phyloP scores from a whole-genome alignment of 2,888 invertebrate species.

The Aplocera efformata region DNA sequence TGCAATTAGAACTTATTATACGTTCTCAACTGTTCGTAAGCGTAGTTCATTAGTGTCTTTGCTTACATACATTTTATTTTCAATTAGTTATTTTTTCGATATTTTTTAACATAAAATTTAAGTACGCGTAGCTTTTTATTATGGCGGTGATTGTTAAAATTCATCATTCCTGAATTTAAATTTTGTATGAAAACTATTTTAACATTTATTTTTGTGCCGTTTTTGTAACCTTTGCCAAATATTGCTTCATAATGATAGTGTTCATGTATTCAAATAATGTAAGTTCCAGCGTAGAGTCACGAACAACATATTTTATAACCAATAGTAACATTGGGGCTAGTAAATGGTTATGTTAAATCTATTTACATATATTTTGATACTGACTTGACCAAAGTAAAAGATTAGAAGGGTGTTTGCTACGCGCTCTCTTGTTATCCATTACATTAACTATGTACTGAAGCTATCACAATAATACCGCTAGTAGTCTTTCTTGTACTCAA shows the following conservation, averaged over 20 bases:
- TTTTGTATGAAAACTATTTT: constrained; percentile 24
- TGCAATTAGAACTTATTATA: too few species aligned
- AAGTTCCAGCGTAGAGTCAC: constrained; percentile 28
- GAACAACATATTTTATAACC: constrained; percentile 12
- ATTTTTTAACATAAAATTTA: constrained; percentile 18
- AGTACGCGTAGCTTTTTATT: constrained; percentile 17
- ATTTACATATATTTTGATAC: too few species aligned
- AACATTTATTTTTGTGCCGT: constrained; percentile 33
- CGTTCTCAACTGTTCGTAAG: too few species aligned
- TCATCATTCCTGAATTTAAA: constrained; percentile 33
- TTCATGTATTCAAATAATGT: constrained; percentile 22
- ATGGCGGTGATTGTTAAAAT: constrained; percentile 25
- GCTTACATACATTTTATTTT: constrained; percentile 6
- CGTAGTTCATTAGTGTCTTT: background rate
- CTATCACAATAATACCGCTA: too few species aligned
- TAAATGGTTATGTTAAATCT: too few species aligned
- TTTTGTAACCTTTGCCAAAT: constrained; percentile 45
- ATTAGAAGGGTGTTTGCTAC: too few species aligned
- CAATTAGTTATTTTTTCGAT: constrained; percentile 10
- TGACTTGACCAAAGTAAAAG: too few species aligned
- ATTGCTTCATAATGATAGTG: constrained; percentile 42
- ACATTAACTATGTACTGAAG: too few species aligned
- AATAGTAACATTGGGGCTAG: constrained; percentile 5
- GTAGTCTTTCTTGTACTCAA: too few species aligned
- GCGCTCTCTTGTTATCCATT: too few species aligned